Percentiles rank a stretch among this genome's conserved stretches.
Evolutionary conservation across 2,113 vertebrate genomes (phyloP).

Genomic region (Zapus hudsonius): DNA sequence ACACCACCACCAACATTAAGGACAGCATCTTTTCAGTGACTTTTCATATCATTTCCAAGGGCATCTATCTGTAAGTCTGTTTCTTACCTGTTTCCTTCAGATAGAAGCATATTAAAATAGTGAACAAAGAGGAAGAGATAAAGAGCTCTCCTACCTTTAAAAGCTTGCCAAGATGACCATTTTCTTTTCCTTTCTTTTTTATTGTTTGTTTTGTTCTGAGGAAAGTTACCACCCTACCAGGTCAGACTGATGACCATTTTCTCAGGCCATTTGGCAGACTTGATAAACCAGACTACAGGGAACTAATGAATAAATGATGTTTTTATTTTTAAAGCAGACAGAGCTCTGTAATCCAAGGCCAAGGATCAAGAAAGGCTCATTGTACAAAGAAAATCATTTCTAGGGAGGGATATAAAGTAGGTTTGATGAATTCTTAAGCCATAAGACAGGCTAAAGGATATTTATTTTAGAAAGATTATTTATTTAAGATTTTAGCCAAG

Average conservation of each 20-base stretch:
- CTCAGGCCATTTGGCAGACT: neutral
- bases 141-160: slow-evolving; percentile 7
- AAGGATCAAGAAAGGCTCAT: neutral
- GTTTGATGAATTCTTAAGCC: slow-evolving; percentile 19
- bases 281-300: slow-evolving; percentile 13
- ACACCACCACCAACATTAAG: neutral
- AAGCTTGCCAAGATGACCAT: neutral
- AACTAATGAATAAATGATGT: slow-evolving; percentile 12
- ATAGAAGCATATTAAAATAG: neutral
- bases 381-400: slow-evolving; percentile 48
- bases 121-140: neutral
- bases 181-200: too few relatives aligned
- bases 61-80: neutral
- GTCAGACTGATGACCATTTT: neutral
- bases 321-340: neutral
- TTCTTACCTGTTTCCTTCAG: neutral
- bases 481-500: neutral
- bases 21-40: neutral
- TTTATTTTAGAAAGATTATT: neutral
- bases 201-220: too few relatives aligned
- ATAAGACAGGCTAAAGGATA: neutral
- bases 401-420: neutral
- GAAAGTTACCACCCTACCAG: too few relatives aligned
- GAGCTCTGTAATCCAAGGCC: neutral
- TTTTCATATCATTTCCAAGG: neutral